Conservation (phyloP, 2,797 vertebrate species). For the Ficedula albicollis region DNA sequence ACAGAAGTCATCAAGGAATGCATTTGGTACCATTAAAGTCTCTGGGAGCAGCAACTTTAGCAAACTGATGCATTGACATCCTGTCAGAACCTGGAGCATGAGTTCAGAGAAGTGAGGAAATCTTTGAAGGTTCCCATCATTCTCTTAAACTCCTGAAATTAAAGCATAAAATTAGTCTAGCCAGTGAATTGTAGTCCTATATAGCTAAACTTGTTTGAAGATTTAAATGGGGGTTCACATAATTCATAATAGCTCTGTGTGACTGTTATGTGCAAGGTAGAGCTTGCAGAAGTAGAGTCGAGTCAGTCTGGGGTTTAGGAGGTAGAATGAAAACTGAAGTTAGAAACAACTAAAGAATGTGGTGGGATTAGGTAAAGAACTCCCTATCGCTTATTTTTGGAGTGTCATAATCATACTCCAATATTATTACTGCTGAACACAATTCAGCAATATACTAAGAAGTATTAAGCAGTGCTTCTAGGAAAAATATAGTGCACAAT, state of each 20-base stretch:
- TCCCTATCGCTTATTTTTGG: background rate
- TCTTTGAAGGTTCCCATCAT: background rate
- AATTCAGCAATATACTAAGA: background rate
- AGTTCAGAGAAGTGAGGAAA: background rate
- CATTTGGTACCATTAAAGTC: background rate
- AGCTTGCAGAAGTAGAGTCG: background rate
- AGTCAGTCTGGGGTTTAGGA: background rate
- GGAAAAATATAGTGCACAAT: background rate
- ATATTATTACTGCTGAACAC: background rate
- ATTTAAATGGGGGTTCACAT: conserved; percentile 9
- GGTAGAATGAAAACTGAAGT: background rate
- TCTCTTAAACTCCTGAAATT: background rate
- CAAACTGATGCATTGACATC: background rate
- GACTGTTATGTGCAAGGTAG: background rate
- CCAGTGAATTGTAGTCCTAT: background rate
- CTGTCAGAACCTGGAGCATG: background rate
- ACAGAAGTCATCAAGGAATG: background rate
- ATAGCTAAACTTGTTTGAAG: conserved; percentile 14
- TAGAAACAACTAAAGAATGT: background rate
- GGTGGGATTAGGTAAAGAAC: background rate
- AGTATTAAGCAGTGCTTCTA: background rate
- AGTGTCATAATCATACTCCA: background rate
- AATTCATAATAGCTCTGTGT: background rate
- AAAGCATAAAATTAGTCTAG: background rate
- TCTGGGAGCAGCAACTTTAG: background rate